Evolutionary conservation across 2,888 invertebrate species (phyloP), one percentile per base, ranked within the genome.

Genomic region (Amiota communis): DNA sequence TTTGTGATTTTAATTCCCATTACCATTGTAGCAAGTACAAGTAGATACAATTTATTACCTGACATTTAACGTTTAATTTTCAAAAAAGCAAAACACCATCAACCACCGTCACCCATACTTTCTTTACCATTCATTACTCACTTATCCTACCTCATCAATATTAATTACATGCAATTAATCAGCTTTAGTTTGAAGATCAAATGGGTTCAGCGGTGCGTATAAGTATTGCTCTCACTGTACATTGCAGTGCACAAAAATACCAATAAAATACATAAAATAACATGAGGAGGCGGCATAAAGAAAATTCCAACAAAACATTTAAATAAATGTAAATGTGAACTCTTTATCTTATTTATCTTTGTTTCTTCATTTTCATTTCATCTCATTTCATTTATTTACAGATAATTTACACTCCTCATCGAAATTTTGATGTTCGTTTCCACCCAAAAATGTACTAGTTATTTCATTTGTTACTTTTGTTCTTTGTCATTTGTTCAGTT

Each of bases 121-220:
- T 46, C 81, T 82, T 84, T 85, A 84, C 36, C 36, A 36, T 86
- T 84, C 84, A 82, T 81, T 86, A 84, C 86, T 83, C 86, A 85
- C 82, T 82, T 83, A 78, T 80, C 83, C 76, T 36, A 36, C 6
- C 76, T 82, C 65, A 78, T 80, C 86, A 84, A 83, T 86, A 83
- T 83, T 84, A 84, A 83, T 83, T 83, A 75, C 81, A 76, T 70
- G 85, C 78, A 83, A 83, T 83, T 86, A 83, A 83, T 83, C 86
- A 83, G 80, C 72, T 84, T 75, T 77, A 78, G 73, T 81, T 77
- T 84, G 80, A 49, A 61, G 12, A 48, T 65, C 70, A 13, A 57
- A 46, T 71, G 59, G 76, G 86, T 79, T 77, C 85, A 85, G 76
- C 83, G 74, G 74, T 79, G 77, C 82, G 82, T 81, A 85, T 82